These are phyloP conservation scores for Poeciliopsis infans DNA, from an alignment of 2,797 vertebrate species.

Conservation along the genomic window DNA sequence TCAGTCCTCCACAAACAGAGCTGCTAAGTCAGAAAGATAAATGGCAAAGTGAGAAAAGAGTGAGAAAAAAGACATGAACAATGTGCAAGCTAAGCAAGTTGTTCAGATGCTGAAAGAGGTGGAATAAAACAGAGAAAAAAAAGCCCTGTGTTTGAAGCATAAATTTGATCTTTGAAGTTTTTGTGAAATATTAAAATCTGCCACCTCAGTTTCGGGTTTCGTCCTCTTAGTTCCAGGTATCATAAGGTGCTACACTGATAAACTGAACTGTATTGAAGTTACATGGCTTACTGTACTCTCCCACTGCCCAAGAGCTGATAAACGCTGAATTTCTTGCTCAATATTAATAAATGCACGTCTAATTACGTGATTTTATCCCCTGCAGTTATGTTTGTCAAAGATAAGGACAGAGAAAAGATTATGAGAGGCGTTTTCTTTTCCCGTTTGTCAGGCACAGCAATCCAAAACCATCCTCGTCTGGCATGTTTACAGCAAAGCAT, in stretches of 20 bases:
- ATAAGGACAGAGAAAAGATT: neutral
- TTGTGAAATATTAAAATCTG: too few relatives aligned
- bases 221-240: too few relatives aligned
- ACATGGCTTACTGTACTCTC: neutral
- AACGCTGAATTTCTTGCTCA: neutral
- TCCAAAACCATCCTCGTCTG: neutral
- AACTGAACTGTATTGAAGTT: neutral
- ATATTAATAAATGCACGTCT: neutral
- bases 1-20: too few relatives aligned
- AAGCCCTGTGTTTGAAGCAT: too few relatives aligned
- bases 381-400: neutral
- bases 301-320: neutral
- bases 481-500: neutral
- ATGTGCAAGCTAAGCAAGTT: too few relatives aligned
- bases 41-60: too few relatives aligned
- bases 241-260: neutral
- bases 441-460: neutral
- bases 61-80: too few relatives aligned
- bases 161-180: too few relatives aligned
- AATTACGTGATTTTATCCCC: neutral
- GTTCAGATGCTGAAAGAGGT: too few relatives aligned
- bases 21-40: too few relatives aligned
- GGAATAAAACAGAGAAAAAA: too few relatives aligned
- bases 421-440: neutral
- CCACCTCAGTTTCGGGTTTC: too few relatives aligned